These are phyloP conservation scores for Sebastes reedi DNA, from an alignment of 2,797 vertebrate genomes.

Conservation along the genomic window DNA sequence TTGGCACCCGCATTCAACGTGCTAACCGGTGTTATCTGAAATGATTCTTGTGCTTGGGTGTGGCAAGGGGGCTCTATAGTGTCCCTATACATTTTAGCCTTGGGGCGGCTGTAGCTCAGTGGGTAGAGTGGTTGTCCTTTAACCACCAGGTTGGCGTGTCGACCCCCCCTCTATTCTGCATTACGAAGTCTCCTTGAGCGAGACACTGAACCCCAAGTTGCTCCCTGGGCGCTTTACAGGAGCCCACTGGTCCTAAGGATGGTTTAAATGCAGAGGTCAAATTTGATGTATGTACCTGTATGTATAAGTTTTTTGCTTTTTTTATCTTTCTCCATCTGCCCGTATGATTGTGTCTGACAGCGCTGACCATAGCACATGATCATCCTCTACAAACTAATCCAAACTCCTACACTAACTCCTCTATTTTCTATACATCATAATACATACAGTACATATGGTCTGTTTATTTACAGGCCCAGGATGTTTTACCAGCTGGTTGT, in stretches of 20 bases:
- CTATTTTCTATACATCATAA: neutral
- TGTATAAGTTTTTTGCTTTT: no score
- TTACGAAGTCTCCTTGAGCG: neutral
- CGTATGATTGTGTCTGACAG: conserved; percentile 37
- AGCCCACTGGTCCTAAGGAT: neutral
- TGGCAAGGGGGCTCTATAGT: no score
- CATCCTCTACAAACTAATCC: conserved; percentile 16
- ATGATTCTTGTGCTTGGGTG: no score
- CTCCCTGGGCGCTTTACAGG: neutral
- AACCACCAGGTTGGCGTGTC: neutral
- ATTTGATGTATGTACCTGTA: neutral
- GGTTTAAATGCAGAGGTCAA: neutral
- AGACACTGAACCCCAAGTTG: neutral
- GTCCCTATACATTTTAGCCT: no score
- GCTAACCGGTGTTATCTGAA: no score
- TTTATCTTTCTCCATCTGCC: conserved; percentile 33
- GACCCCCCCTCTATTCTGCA: neutral
- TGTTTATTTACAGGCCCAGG: neutral
- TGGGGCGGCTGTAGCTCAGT: neutral
- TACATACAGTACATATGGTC: conserved; percentile 25
- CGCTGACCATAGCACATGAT: conserved; percentile 22
- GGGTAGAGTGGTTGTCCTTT: neutral
- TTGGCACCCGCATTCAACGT: no score
- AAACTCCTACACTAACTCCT: neutral
- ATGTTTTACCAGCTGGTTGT: conserved; percentile 37